A percentile compares a stretch with the other conserved stretches of the same genome.
These are phyloP conservation scores for Geotrypetes seraphini DNA, from an alignment of 2,797 vertebrate species.

Conservation along the genomic window DNA sequence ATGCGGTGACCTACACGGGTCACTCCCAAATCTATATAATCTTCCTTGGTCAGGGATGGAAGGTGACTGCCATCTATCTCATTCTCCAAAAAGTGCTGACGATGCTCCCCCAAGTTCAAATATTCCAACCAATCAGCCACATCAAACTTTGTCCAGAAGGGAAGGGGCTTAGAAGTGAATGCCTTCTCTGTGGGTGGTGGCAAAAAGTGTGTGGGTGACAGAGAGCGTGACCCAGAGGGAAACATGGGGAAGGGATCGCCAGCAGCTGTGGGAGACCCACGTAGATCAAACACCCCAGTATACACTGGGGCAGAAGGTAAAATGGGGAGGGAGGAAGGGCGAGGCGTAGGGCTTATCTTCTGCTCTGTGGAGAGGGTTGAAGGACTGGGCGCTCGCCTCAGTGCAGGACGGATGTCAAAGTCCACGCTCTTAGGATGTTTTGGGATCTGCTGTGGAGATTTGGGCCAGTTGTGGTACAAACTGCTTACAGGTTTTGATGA, in stretches of 20 bases:
- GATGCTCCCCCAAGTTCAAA: conserved; percentile 82
- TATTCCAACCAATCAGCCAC: conserved; percentile 90
- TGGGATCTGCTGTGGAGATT: conserved; percentile 63
- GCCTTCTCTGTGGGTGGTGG: conserved; percentile 74
- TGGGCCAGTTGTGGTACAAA: conserved; percentile 54
- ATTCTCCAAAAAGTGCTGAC: conserved; percentile 87
- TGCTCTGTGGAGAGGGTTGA: conserved; percentile 75
- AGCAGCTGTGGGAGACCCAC: conserved; percentile 66
- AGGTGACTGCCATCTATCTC: conserved; percentile 90
- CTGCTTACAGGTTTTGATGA: conserved; percentile 59
- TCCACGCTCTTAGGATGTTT: conserved; percentile 63
- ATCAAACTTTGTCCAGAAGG: conserved; percentile 92
- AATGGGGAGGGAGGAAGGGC: conserved; percentile 70
- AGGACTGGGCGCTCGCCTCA: conserved; percentile 75
- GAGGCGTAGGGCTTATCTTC: conserved; percentile 68
- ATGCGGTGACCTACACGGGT: conserved; percentile 91
- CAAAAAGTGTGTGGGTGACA: conserved; percentile 82
- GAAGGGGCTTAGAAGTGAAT: conserved; percentile 84
- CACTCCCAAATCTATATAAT: conserved; percentile 86
- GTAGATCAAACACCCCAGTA: conserved; percentile 75
- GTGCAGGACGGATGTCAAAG: conserved; percentile 45
- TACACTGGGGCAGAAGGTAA: conserved; percentile 60
- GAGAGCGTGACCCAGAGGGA: conserved; percentile 58
- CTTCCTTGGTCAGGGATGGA: conserved; percentile 88
- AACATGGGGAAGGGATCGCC: conserved; percentile 67